phyloP scores from a whole-genome alignment of 2,797 vertebrate genomes.

The Rhynchonycteris naso region DNA sequence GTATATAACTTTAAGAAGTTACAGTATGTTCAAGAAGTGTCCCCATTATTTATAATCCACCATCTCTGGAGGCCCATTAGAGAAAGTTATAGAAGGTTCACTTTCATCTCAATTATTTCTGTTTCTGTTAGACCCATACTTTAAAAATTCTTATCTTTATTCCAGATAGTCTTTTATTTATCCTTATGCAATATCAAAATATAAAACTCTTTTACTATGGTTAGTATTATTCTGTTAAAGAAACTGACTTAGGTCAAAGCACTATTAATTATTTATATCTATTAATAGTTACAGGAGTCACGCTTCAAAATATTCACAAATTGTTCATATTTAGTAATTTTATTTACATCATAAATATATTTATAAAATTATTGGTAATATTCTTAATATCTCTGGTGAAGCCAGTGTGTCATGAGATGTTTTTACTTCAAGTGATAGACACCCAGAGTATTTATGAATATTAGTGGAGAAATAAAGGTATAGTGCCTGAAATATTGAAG shows the following conservation, averaged over 20 bases:
- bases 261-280: not conserved
- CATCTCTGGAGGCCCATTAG: not conserved
- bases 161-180: not conserved
- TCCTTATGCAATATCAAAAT: not conserved
- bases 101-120: not conserved
- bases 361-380: not conserved
- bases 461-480: not conserved
- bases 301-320: not conserved
- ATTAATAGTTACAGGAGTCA: not conserved
- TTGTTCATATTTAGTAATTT: constrained; percentile 5
- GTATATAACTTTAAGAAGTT: no score
- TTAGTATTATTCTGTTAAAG: not conserved
- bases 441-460: not conserved
- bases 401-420: not conserved
- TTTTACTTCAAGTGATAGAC: not conserved
- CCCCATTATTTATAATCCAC: not conserved
- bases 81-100: not conserved
- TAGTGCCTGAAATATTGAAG: not conserved
- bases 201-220: not conserved
- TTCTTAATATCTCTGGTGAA: not conserved
- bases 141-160: not conserved
- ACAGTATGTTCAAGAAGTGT: not conserved
- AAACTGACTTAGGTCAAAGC: not conserved
- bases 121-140: not conserved
- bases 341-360: not conserved